Conservation (phyloP, 64 coral and sea anemone genomes). For the Acropora tenuis region DNA sequence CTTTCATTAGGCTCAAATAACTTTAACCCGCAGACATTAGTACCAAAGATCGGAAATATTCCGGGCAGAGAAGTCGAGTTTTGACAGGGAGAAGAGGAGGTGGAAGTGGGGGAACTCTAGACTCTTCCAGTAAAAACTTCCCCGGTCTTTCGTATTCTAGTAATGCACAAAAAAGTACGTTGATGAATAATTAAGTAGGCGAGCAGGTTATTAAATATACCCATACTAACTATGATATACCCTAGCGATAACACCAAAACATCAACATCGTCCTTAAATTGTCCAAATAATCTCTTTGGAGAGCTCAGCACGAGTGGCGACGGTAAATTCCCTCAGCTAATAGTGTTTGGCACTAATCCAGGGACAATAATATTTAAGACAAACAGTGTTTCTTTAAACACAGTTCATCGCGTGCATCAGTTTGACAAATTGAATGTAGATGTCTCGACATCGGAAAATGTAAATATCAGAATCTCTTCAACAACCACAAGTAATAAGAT, state of each 20-base stretch:
- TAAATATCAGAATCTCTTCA: background rate
- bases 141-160: no score
- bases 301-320: background rate
- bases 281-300: background rate
- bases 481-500: background rate
- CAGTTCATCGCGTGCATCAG: background rate
- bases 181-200: background rate
- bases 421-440: background rate
- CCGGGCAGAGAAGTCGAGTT: no score
- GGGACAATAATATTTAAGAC: background rate
- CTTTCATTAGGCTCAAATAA: no score
- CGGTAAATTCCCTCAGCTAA: background rate
- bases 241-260: background rate
- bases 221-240: no score
- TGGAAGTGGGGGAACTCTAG: no score
- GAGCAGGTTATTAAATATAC: background rate
- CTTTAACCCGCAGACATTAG: no score
- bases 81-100: no score
- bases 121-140: no score
- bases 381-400: background rate
- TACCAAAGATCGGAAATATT: no score
- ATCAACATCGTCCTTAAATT: background rate
- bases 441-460: background rate
- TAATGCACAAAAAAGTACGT: background rate
- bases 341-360: background rate